Base-by-base conservation (phyloP, 2,888 invertebrate genomes). In the Drymonia ruficornis region DNA sequence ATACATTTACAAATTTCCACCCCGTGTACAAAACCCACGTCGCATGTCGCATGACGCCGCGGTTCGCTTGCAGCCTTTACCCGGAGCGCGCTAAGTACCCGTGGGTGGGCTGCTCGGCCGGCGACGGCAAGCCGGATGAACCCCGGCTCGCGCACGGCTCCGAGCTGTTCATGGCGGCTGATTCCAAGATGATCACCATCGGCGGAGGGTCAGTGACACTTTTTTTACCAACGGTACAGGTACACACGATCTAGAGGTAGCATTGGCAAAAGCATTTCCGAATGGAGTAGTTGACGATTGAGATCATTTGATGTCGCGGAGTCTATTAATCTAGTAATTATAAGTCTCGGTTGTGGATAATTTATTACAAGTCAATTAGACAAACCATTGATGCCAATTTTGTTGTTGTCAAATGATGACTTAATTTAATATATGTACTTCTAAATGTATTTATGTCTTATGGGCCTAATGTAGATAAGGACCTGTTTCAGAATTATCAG, bases 111-210 rank as follows among this genome's bases (percentile, higher is more conserved):
- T 88, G 89, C 61, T 72, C 70, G 5, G 73, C 66, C 28, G 66
- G 72, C 19, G 80, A 79, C 47, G 87, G 84, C 40, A 85, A 84
- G 63, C 76, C 74, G 13, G 96, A 95, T 80, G 96, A 94, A 76
- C 94, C 91, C 77, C 94, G 94, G 69, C 94, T 96, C 47, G 95
- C 95, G 50, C 98, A 98, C 91, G 96, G 97, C 59, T 96, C 97
- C 8, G 98, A 98, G 80, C 94, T 99, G 38, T 99, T 99, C 91
- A 98, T 98, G 98, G 98, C 98, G 36, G 99, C 98, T 19, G 98
- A 98, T 93, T 94, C 96, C 52, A 96, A 96, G 87, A 98, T 98
- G 97, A 97, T 99, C 78, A 98, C 98, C 70, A 96, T 99, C 78
- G 99, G 99, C 63, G 99, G 99, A 91, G 99, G 99, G 98, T 99